Base-by-base conservation (phyloP, 2,888 invertebrate species). In the Agriopis aurantiaria region DNA sequence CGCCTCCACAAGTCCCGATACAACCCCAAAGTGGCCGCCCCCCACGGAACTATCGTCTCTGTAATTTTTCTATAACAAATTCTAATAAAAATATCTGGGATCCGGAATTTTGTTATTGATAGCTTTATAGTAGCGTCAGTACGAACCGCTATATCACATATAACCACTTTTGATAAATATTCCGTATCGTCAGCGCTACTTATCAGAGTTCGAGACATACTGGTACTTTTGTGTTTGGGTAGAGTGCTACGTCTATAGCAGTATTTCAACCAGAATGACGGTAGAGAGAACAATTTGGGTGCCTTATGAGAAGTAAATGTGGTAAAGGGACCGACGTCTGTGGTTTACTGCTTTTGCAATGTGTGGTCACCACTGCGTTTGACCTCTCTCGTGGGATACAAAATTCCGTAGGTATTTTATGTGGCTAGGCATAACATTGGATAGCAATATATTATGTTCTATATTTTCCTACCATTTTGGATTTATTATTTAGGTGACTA, bases 291-390 rank as follows among this genome's bases (percentile, higher is more conserved):
- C 11, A 17, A 45, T 45, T 45, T 17, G 17, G 12, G 45, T 12
- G 45, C 23, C 23, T 58, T 46, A 3, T 12, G 45, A 46, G 46
- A 23, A 46, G 23, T 23, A 43, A n/a, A 56, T 40, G 41, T 56
- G 41, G 53, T 23, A 62, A 45, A 62, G 53, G 45, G 43, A 45
- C 45, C 51, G 11, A n/a, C 43, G 53, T 10, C 62, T 62, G 62
- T 45, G 62, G 62, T 52, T 62, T 53, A 62, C 23, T 40, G 53
- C 53, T 53, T 8, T 45, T 17, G 45, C 53, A 23, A 33, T 62
- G 53, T 62, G 45, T 45, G 62, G 61, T 61, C 45, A 57, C 9
- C 57, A 17, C 9, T 43, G 41, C 43, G 40, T 5, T 6, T 12
- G 8, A 12, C 53, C 53, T 55, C 12, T 40, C 40, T 23, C 1